Evolutionary conservation across 2,888 invertebrate genomes (phyloP), one percentile per base, ranked within the genome.

Genomic region (Choristoneura rosaceana): DNA sequence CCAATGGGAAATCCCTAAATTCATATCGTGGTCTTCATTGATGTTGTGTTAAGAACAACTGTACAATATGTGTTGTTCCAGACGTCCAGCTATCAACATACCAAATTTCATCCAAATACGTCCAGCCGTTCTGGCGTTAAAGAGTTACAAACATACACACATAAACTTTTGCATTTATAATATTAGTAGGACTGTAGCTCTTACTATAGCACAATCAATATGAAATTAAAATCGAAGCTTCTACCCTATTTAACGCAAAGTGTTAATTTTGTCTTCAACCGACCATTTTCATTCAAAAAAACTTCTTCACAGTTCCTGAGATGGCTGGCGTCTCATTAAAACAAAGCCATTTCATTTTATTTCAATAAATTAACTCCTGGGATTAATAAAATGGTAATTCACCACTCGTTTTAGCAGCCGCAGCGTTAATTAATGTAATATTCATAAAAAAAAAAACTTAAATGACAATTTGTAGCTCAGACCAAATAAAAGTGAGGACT

Each of bases 331-430:
- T 52, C 59, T 73, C 68, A 69, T 73, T 69, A 60, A 71, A 73
- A 63, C 50, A 15, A 43, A 73, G 50, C 43, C 73, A 60, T 73
- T 73, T 73, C 63, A 73, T 69, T 59, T 73, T 62, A 69, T 64
- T 73, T 73, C 64, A 69, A 73, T 73, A 73, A 69, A 73, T 68
- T 68, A 73, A 69, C 73, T 69, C 41, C 63, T 41, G 43, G 73
- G 59, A 64, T 64, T 73, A 69, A 73, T 73, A 73, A 73, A 69
- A 73, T 73, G 68, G 64, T 73, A 73, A 73, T 73, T 17, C 59
- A 64, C 63, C 64, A 64, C 68, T 73, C 60, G 64, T 50, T 50
- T 69, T 50, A 69, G 67, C 63, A 34, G 58, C 50, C 59, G 15
- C 33, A 41, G 68, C 64, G 59, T 73, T 69, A 68, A 73, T 69